These are phyloP conservation scores for Psittacula echo DNA, from an alignment of 2,797 vertebrate species.

Conservation along the genomic window DNA sequence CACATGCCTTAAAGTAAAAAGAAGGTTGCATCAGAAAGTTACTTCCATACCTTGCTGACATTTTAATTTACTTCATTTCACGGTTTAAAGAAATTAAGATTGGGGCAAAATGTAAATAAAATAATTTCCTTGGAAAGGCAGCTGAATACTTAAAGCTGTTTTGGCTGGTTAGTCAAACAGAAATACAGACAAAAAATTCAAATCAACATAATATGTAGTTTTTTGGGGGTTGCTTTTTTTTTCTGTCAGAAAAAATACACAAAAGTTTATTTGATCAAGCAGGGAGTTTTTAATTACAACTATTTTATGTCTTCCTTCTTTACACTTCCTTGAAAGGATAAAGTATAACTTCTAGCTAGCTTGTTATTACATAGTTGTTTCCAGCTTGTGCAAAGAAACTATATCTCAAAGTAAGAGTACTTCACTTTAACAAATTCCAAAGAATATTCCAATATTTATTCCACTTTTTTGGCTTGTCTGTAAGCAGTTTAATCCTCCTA, in stretches of 20 bases:
- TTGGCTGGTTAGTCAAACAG: not conserved
- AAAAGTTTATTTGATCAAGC: not conserved
- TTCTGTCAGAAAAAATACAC: accelerated
- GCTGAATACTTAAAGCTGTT: not conserved
- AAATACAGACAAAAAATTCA: not conserved
- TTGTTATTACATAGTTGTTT: not conserved
- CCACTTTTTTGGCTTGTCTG: not conserved
- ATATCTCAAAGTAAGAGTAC: not conserved
- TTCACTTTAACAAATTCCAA: not conserved
- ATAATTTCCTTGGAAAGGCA: not conserved
- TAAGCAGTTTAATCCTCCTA: not conserved
- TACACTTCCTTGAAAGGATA: not conserved
- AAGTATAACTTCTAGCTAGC: not conserved
- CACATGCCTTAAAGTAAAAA: not conserved
- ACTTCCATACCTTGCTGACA: not conserved
- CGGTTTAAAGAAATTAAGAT: not conserved
- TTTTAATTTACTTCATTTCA: not conserved
- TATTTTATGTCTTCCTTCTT: not conserved
- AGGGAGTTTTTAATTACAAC: not conserved
- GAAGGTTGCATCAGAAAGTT: not conserved
- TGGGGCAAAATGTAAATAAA: not conserved
- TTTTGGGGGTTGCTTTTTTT: not conserved
- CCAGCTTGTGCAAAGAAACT: not conserved
- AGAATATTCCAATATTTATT: not conserved
- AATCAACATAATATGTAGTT: not conserved